Base-by-base conservation (phyloP, 2,113 vertebrate genomes). In the Rhynchopsitta pachyrhyncha region DNA sequence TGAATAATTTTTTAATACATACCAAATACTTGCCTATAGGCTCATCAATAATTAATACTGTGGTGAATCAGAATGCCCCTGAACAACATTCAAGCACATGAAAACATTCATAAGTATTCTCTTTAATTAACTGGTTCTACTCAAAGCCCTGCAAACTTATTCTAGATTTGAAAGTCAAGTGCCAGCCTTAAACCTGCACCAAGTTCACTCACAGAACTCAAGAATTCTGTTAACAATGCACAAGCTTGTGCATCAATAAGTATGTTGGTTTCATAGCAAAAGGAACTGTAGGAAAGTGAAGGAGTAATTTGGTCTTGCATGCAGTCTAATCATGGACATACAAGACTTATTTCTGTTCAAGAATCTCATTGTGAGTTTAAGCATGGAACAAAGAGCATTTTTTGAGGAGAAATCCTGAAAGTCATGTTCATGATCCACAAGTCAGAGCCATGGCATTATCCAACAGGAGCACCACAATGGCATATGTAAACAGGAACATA, bases 31-130 rank as follows among this genome's bases (percentile, higher is more conserved):
- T 76, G 35, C 74, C 78, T 50, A 76, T 62, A 76, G 35, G 39
- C n/a, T 77, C 69, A 71, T 86, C 59, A 84, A 57, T 91, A 76
- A 84, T 82, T 91, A 81, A 81, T 35, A 46, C 24, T 50, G 37
- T 55, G 13, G 29, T 88, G 52, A 76, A 62, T 84, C 41, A 63
- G 76, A 67, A 50, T n/a, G 25, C 16, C 64, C 25, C 33, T 28
- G 29, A 76, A 62, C 41, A 88, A 8, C 22, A 46, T 55, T 76
- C 69, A 84, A 22, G 46, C 47, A 59, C 11, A 69, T 27, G 53
- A 82, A 90, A 69, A 64, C n/a, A 53, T 88, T 67, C 28, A 35
- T 19, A 10, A 76, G 39, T 59, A 39, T 62, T 81, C 39, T 71
- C 25, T 89, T 82, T 46, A 76, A 80, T 88, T 70, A 85, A 44